Evolutionary conservation across 2,113 vertebrate genomes (phyloP).

Genomic region (Nansenia antarctica): DNA sequence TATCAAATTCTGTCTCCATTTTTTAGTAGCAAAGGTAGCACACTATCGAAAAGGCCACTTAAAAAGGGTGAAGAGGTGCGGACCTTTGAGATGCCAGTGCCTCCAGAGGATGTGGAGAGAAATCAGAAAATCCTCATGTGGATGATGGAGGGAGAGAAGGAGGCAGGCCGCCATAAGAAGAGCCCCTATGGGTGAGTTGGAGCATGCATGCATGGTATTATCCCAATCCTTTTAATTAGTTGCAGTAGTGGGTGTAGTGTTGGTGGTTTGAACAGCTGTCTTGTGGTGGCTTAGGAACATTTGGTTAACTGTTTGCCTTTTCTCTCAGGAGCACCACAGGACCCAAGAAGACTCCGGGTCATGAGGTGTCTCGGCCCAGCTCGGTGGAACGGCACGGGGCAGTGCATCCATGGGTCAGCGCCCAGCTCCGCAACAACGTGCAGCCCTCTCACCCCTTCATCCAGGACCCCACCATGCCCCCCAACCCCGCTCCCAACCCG

Average conservation of each 20-base stretch:
- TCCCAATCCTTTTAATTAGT: background rate
- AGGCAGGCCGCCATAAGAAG: conserved; percentile 90
- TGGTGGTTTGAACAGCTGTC: no score
- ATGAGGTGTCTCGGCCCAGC: conserved; percentile 79
- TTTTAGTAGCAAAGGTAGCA: conserved; percentile 83
- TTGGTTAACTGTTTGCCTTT: background rate
- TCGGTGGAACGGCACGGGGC: conserved; percentile 86
- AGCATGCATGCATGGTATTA: background rate
- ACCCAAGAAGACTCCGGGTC: conserved; percentile 80
- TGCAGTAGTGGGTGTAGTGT: no score
- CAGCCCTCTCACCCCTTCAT: conserved; percentile 95
- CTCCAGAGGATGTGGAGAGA: conserved; percentile 84
- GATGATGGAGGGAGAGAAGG: conserved; percentile 89
- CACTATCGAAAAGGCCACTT: conserved; percentile 75
- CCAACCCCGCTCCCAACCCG: conserved; percentile 93
- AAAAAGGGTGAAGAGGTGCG: conserved; percentile 69
- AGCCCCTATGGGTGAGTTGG: conserved; percentile 82
- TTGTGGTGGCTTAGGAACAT: background rate
- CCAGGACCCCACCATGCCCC: conserved; percentile 95
- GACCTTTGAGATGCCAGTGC: conserved; percentile 77
- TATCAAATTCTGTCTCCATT: conserved; percentile 7
- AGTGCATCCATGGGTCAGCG: conserved; percentile 88
- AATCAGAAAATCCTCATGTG: conserved; percentile 97
- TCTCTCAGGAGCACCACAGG: conserved; percentile 77
- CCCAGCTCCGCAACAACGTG: conserved; percentile 86